Evolutionary conservation across 2,113 vertebrate genomes (phyloP).

Genomic region (Scalopus aquaticus): DNA sequence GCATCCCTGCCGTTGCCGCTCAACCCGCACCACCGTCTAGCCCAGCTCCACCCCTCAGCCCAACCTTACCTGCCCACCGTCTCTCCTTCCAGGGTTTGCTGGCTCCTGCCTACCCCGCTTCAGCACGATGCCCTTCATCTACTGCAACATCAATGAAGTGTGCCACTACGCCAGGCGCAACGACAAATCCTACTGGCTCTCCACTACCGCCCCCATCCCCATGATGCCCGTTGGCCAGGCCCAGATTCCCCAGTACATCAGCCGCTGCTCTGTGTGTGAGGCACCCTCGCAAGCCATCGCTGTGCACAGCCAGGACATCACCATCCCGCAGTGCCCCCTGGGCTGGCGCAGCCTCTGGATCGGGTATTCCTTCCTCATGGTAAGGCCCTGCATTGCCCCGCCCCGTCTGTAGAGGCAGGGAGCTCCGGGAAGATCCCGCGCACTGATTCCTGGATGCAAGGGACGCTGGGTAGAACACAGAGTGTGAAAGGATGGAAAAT

Average conservation of each 20-base stretch:
- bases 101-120: slow-evolving; percentile 96
- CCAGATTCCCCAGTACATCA: slow-evolving; percentile 93
- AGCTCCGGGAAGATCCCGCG: background rate
- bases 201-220: slow-evolving; percentile 95
- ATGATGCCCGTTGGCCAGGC: slow-evolving; percentile 94
- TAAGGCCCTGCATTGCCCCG: slow-evolving; percentile 70
- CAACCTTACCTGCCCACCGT: background rate
- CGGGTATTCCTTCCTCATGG: slow-evolving; percentile 98
- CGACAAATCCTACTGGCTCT: slow-evolving; percentile 99
- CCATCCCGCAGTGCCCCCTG: slow-evolving; percentile 92
- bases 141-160: slow-evolving; percentile 94
- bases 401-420: background rate
- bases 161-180: slow-evolving; percentile 96
- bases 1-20: background rate
- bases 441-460: background rate
- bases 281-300: slow-evolving; percentile 94
- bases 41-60: background rate
- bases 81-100: slow-evolving; percentile 89
- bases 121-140: slow-evolving; percentile 98
- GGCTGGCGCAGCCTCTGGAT: slow-evolving; percentile 99
- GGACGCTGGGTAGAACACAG: background rate
- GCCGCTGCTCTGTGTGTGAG: slow-evolving; percentile 96
- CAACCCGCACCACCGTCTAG: background rate
- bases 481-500: background rate
- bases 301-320: slow-evolving; percentile 95